phyloP scores from a whole-genome alignment of 2,113 vertebrate genomes.

The Pomatorhinus ruficollis region DNA sequence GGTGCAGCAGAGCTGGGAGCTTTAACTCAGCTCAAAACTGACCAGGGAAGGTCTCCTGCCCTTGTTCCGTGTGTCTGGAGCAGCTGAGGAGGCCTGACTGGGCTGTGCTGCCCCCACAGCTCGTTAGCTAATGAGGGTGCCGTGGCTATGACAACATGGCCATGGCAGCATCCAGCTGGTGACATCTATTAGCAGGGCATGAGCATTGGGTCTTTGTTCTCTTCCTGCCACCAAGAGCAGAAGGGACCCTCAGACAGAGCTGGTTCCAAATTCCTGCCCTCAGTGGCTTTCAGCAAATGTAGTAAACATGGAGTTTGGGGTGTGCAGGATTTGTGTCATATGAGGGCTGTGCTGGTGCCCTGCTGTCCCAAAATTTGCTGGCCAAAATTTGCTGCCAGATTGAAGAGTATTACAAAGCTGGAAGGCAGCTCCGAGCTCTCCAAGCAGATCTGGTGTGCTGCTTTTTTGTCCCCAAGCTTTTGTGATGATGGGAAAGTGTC shows the following conservation, averaged over 20 bases:
- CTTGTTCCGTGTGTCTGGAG: not conserved
- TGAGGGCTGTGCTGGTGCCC: not conserved
- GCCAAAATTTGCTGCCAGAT: not conserved
- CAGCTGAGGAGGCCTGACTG: not conserved
- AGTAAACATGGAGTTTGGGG: fast-evolving
- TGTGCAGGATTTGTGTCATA: not conserved
- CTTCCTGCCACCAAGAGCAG: not conserved
- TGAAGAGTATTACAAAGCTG: not conserved
- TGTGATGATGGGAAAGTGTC: not conserved
- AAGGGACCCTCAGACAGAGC: not conserved
- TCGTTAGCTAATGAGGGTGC: not conserved
- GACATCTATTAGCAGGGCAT: not conserved
- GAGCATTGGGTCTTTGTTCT: not conserved
- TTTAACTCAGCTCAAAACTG: not conserved
- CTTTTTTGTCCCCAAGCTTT: not conserved
- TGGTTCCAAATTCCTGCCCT: not conserved
- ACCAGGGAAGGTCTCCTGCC: not conserved
- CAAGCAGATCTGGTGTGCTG: fast-evolving
- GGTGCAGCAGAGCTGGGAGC: not conserved
- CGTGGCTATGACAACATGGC: not conserved
- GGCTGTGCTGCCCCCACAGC: not conserved
- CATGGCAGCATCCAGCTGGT: not conserved
- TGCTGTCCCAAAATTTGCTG: not conserved
- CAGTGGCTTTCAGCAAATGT: not conserved
- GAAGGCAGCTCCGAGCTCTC: not conserved